Evolutionary conservation across 2,888 invertebrate species (phyloP).

Genomic region (Coremacera marginata): DNA sequence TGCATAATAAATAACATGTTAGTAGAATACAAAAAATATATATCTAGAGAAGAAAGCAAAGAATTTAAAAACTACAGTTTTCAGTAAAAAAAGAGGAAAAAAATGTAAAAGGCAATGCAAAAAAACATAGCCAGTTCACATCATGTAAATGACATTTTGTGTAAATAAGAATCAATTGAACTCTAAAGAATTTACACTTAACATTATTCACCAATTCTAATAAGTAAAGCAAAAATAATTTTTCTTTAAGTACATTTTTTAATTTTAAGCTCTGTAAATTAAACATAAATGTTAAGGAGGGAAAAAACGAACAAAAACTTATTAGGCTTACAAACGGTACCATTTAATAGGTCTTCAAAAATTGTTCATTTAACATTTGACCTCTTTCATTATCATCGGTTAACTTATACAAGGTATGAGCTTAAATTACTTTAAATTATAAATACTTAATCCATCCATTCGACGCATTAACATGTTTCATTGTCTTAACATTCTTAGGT

Average conservation of each 20-base stretch:
- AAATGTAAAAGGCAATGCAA: neutral
- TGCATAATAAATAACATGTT: neutral
- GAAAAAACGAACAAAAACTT: neutral
- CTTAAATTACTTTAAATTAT: conserved; percentile 27
- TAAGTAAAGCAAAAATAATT: neutral
- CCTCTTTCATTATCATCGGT: neutral
- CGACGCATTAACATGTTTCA: neutral
- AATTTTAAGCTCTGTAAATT: neutral
- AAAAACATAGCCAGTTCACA: too few species aligned
- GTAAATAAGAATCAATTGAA: too few species aligned
- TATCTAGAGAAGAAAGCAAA: neutral
- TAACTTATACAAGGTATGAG: conserved; percentile 18
- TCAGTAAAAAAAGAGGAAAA: neutral
- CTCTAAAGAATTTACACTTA: too few species aligned
- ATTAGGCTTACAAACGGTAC: neutral
- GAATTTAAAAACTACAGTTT: neutral
- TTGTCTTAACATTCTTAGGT: neutral
- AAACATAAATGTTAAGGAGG: neutral
- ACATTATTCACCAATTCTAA: too few species aligned
- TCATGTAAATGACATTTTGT: too few species aligned
- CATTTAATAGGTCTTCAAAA: neutral
- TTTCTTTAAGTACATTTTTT: neutral
- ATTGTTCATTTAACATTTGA: conserved; percentile 4
- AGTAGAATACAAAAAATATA: neutral
- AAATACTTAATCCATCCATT: conserved; percentile 17